phyloP scores from a whole-genome alignment of 1,140 invertebrate species.

The Drosophila gunungcola region DNA sequence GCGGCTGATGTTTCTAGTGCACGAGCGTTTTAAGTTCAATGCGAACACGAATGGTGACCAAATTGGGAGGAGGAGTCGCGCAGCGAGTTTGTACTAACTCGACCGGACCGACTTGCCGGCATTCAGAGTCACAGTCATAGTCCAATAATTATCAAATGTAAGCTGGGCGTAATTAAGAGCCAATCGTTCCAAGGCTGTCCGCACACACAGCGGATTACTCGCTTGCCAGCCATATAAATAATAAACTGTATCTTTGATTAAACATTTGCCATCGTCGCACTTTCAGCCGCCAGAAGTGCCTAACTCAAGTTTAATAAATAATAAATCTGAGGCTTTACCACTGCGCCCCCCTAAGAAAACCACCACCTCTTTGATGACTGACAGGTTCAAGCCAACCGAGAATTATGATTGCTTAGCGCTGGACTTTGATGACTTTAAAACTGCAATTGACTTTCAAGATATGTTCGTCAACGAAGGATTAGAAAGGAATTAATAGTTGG shows the following conservation, averaged over 20 bases:
- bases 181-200: conserved; percentile 55
- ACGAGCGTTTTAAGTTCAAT: conserved; percentile 64
- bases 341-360: conserved; percentile 9
- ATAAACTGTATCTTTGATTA: conserved; percentile 61
- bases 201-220: conserved; percentile 1
- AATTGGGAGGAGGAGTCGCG: conserved; percentile 17
- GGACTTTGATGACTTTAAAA: conserved; percentile 18
- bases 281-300: conserved; percentile 28
- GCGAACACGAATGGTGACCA: conserved; percentile 48
- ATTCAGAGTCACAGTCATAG: conserved; percentile 54
- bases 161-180: conserved; percentile 63
- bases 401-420: conserved; percentile 37
- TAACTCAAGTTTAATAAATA: conserved; percentile 57
- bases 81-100: neutral
- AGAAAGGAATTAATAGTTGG: conserved; percentile 5
- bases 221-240: conserved; percentile 51
- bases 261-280: conserved; percentile 24
- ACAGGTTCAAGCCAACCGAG: conserved; percentile 29
- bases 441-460: neutral
- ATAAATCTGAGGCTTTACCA: conserved; percentile 37
- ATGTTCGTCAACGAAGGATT: neutral
- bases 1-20: conserved; percentile 31
- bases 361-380: conserved; percentile 34
- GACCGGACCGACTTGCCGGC: conserved; percentile 4
- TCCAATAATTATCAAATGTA: conserved; percentile 73